These are phyloP conservation scores for Drosophila mojavensis DNA, from an alignment of 1,140 invertebrate species.

Conservation along the genomic window DNA sequence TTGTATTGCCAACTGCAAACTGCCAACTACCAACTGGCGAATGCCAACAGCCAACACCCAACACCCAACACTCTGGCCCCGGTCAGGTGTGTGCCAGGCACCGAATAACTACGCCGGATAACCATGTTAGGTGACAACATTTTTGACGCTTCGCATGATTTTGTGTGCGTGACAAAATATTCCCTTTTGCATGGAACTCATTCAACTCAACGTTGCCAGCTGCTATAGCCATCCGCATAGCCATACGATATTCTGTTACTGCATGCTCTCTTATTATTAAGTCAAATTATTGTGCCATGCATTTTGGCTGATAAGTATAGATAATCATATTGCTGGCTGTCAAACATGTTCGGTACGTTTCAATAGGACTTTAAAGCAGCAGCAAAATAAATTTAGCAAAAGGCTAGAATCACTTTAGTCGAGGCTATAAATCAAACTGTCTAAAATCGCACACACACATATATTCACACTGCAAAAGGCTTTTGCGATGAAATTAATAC, in stretches of 20 bases:
- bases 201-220: conserved; percentile 37
- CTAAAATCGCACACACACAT: conserved; percentile 71
- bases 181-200: conserved; percentile 65
- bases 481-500: conserved; percentile 78
- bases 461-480: conserved; percentile 77
- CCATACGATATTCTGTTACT: neutral
- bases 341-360: neutral
- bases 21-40: conserved; percentile 5
- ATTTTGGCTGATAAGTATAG: conserved; percentile 12
- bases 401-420: conserved; percentile 41
- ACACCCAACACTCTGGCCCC: neutral
- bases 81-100: conserved; percentile 39
- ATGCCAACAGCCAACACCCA: conserved; percentile 5
- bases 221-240: neutral
- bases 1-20: conserved; percentile 48
- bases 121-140: conserved; percentile 25
- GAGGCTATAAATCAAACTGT: conserved; percentile 72
- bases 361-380: conserved; percentile 21
- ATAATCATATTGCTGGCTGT: conserved; percentile 10
- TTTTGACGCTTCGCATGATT: conserved; percentile 58
- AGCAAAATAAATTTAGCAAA: conserved; percentile 21
- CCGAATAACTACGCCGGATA: conserved; percentile 8
- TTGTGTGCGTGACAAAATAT: conserved; percentile 60
- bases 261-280: conserved; percentile 6
- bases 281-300: conserved; percentile 14